Evolutionary conservation across 1,140 invertebrate genomes (phyloP).

Genomic region (Lepidurus packardi): DNA sequence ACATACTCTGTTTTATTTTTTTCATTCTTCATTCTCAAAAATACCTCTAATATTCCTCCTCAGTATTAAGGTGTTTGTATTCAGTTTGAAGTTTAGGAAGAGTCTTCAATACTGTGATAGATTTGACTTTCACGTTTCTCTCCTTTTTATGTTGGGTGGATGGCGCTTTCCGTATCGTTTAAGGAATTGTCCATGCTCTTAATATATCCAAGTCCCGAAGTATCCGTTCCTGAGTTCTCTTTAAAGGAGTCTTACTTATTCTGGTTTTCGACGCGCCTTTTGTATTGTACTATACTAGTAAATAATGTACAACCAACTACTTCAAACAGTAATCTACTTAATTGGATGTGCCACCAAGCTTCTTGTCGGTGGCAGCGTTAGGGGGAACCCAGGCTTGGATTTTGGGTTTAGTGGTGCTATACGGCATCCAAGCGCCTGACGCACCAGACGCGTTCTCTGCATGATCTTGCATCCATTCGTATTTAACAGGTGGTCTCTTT

Average conservation of each 20-base stretch:
- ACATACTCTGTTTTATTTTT: not conserved
- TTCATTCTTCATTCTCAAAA: not conserved
- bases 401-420: slow-evolving; percentile 77
- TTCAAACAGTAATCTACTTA: not conserved
- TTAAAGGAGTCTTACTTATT: not conserved
- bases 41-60: slow-evolving; percentile 8
- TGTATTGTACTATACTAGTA: slow-evolving; percentile 16
- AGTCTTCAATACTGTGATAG: slow-evolving; percentile 6
- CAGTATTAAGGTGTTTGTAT: not conserved
- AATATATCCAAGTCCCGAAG: not conserved
- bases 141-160: not conserved
- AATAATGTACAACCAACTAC: slow-evolving; percentile 10
- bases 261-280: not conserved
- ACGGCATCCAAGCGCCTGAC: slow-evolving; percentile 67
- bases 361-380: slow-evolving; percentile 34
- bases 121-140: not conserved
- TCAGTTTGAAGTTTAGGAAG: not conserved
- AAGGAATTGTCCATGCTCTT: not conserved
- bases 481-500: slow-evolving; percentile 45
- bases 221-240: not conserved
- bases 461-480: slow-evolving; percentile 81
- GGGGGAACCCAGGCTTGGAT: slow-evolving; percentile 75
- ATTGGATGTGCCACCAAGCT: not conserved
- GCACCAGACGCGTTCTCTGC: slow-evolving; percentile 71
- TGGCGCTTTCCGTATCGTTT: not conserved